Conservation (phyloP, 1,140 invertebrate genomes). For the Drosophila littoralis region DNA sequence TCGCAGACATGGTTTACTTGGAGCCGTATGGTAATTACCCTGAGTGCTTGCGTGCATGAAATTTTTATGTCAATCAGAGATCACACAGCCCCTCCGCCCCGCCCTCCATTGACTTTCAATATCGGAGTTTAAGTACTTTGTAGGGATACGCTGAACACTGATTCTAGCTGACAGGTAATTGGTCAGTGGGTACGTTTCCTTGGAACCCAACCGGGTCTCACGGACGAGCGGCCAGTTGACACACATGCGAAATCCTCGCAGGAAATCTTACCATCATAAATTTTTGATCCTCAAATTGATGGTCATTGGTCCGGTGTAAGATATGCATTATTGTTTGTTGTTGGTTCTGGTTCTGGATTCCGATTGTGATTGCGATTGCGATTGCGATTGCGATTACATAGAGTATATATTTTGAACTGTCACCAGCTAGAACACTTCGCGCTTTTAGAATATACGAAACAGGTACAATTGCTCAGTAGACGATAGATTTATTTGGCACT, state of each 20-base stretch:
- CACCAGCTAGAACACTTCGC: slow-evolving; percentile 53
- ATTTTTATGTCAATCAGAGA: slow-evolving; percentile 77
- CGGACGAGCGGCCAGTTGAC: slow-evolving; percentile 13
- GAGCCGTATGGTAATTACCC: slow-evolving; percentile 61
- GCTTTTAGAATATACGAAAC: slow-evolving; percentile 51
- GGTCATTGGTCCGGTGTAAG: slow-evolving; percentile 82
- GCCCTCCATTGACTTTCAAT: slow-evolving; percentile 60
- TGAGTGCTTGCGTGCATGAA: slow-evolving; percentile 75
- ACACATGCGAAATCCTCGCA: not conserved
- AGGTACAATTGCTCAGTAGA: slow-evolving; percentile 69
- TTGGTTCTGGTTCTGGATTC: slow-evolving; percentile 27
- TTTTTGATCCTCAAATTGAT: slow-evolving; percentile 84
- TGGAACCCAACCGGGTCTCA: slow-evolving; percentile 15
- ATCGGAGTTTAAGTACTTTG: slow-evolving; percentile 59
- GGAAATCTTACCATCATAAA: slow-evolving; percentile 82
- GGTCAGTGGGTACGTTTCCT: slow-evolving; percentile 18
- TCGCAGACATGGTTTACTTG: slow-evolving; percentile 57
- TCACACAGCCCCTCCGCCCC: slow-evolving; percentile 44
- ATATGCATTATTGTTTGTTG: slow-evolving; percentile 75
- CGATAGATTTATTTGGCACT: slow-evolving; percentile 71
- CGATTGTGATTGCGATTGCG: too few relatives aligned
- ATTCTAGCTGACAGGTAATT: slow-evolving; percentile 75
- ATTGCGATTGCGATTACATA: slow-evolving; percentile 43
- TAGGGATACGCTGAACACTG: slow-evolving; percentile 45
- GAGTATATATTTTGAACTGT: slow-evolving; percentile 33